Base-by-base conservation (phyloP, 2,797 vertebrate genomes). In the Pseudochirops corinnae region DNA sequence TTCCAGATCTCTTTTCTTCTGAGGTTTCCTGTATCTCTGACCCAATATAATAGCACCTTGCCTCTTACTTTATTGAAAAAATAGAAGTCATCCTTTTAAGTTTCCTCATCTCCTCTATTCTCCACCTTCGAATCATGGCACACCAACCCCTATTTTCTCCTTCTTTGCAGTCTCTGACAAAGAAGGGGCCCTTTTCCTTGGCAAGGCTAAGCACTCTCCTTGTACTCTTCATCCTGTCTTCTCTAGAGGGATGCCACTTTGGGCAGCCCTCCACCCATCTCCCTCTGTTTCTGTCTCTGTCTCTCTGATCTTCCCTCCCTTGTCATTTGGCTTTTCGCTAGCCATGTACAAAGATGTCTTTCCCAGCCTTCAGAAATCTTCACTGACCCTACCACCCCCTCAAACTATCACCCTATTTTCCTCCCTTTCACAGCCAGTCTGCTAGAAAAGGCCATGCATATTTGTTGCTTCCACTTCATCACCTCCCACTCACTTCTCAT, bases 321-420 rank as follows among this genome's bases (percentile, higher is more conserved):
- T 39, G 12, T 87, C 24, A 87, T 87, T 39, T 87, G 74, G 74
- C 74, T 46, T 87, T 50, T 50, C 2, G 21, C 3, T 18, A n/a
- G 39, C 24, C 1, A 0, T 46, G 9, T 82, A 39, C 67, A 82
- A 46, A 46, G 18, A 82, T 24, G 3, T 21, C 7, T 87, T 46
- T 50, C 21, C 74, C 9, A 50, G 46, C 39, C 74, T 87, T 50
- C 52, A 93, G 93, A 55, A 26, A 16, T 12, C 57, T 82, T 74
- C 31, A 46, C 92, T 94, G 46, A 56, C 39, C 96, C 60, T 92
- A 7, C 24, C 28, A n/a, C 46, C 94, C 90, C 46, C 33, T 46
- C 56, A 62, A 67, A 10, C 90, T 12, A 52, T 56, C 55, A 82
- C 39, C 11, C 62, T 87, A 18, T 55, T 31, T 60, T 39, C 31